phyloP scores from a whole-genome alignment of 2,888 invertebrate species.

The Drymonia ruficornis region DNA sequence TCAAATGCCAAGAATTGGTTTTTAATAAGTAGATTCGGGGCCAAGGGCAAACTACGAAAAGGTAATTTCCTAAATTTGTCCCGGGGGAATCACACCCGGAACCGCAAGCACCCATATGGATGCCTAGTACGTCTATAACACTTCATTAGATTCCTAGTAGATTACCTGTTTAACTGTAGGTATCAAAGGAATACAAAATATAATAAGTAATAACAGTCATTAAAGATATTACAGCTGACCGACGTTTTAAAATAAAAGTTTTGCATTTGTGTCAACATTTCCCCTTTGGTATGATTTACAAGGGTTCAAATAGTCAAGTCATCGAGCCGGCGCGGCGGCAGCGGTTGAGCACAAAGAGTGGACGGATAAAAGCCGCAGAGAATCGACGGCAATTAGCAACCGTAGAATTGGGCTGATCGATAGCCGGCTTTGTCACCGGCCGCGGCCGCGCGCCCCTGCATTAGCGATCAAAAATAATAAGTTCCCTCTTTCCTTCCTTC shows the following conservation, averaged over 20 bases:
- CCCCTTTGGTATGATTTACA: conserved; percentile 49
- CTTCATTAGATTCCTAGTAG: too few species aligned
- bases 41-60: too few species aligned
- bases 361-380: conserved; percentile 63
- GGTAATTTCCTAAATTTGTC: too few species aligned
- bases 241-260: conserved; percentile 39
- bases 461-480: conserved; percentile 59
- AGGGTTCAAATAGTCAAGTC: conserved; percentile 55
- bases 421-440: conserved; percentile 56
- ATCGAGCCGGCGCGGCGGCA: conserved; percentile 38
- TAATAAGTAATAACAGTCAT: not conserved
- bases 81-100: too few species aligned
- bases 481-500: conserved; percentile 21
- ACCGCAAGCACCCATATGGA: too few species aligned
- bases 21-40: too few species aligned
- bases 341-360: conserved; percentile 57
- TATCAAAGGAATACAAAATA: too few species aligned
- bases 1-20: too few species aligned
- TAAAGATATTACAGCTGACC: conserved; percentile 22
- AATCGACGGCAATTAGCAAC: conserved; percentile 69
- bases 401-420: conserved; percentile 66
- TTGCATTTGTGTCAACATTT: conserved; percentile 43
- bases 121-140: too few species aligned
- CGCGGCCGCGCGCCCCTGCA: conserved; percentile 35
- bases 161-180: too few species aligned